Conservation (phyloP, 2,797 vertebrate genomes). For the Mus caroli region DNA sequence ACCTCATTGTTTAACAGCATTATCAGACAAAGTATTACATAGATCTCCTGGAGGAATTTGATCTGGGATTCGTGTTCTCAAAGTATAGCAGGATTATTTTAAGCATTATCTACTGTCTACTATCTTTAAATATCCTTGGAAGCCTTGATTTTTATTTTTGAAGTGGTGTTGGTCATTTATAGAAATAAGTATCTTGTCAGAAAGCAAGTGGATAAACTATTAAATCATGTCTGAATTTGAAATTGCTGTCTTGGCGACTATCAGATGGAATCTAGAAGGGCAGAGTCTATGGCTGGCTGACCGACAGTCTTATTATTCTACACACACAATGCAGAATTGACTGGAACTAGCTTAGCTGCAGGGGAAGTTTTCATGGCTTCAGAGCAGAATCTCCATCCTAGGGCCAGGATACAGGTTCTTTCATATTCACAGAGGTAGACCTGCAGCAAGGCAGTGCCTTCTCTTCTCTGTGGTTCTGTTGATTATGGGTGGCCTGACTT, state of each 20-base stretch:
- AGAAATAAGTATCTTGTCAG: constrained; percentile 63
- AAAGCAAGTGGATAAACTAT: constrained; percentile 35
- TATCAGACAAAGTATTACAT: background rate
- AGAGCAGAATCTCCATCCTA: background rate
- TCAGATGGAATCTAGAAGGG: constrained; percentile 44
- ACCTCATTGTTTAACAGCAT: background rate
- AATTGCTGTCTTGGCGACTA: background rate
- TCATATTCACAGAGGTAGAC: background rate
- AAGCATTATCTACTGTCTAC: background rate
- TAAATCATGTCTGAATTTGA: constrained; percentile 37
- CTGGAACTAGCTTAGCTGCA: background rate
- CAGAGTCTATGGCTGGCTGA: background rate
- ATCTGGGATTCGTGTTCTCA: constrained; percentile 39
- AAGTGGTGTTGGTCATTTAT: constrained; percentile 30
- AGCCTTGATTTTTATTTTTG: constrained; percentile 47
- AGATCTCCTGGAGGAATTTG: constrained; percentile 40
- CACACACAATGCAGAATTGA: accelerated
- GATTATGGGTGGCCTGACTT: background rate
- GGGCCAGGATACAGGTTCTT: background rate
- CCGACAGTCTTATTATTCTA: background rate
- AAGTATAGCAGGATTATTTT: constrained; percentile 36
- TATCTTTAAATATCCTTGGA: constrained; percentile 35
- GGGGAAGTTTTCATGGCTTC: background rate
- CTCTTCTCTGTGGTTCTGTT: background rate
- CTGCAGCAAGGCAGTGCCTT: background rate